Conservation (phyloP, 1,140 invertebrate genomes). For the Hylyphantes graminicola region DNA sequence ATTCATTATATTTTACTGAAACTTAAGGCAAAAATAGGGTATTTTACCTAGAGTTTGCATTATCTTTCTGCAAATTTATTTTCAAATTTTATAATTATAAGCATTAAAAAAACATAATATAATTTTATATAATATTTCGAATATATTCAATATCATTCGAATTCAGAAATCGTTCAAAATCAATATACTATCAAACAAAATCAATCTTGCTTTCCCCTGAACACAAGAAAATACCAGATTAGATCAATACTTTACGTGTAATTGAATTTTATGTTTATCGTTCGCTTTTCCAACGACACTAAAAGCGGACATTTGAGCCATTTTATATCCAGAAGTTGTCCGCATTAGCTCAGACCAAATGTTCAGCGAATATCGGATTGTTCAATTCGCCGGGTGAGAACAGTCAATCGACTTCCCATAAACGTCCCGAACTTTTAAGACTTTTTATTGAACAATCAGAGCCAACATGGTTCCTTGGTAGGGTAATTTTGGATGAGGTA, state of each 20-base stretch:
- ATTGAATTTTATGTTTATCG: constrained; percentile 31
- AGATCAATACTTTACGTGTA: constrained; percentile 16
- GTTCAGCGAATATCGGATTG: background rate
- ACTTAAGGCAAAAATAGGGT: background rate
- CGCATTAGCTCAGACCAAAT: background rate
- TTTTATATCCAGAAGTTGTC: constrained; percentile 26
- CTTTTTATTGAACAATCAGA: too few species aligned
- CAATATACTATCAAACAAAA: too few species aligned
- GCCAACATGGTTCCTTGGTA: too few species aligned
- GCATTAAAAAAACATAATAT: too few species aligned
- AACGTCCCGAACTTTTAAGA: background rate
- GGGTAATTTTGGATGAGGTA: too few species aligned
- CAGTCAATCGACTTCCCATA: background rate
- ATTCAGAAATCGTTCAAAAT: too few species aligned
- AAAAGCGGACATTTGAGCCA: constrained; percentile 7
- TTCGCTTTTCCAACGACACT: background rate
- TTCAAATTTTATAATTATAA: too few species aligned
- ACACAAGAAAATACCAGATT: background rate
- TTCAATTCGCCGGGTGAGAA: background rate
- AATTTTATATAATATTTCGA: too few species aligned
- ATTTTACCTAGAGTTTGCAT: background rate
- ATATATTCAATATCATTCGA: too few species aligned
- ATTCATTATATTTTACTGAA: background rate
- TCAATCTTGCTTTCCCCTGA: too few species aligned
- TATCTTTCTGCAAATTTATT: background rate